phyloP scores from a whole-genome alignment of 2,797 vertebrate species.

The Tenualosa ilisha region DNA sequence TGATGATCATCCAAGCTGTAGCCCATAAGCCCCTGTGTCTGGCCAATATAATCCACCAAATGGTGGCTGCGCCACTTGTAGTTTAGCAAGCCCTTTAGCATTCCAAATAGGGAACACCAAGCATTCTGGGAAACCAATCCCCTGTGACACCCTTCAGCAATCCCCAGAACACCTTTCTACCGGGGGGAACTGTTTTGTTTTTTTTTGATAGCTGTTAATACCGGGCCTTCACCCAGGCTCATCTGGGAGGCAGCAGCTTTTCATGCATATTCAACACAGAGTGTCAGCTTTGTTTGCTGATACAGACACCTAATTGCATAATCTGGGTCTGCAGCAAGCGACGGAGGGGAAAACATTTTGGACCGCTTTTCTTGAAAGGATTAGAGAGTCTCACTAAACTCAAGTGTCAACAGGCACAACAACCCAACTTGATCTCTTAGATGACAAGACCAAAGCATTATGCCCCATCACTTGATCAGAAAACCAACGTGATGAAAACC shows the following conservation, averaged over 20 bases:
- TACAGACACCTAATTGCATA: constrained; percentile 17
- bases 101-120: neutral
- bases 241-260: constrained; percentile 44
- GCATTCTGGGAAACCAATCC: neutral
- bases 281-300: constrained; percentile 13
- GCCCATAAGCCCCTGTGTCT: constrained; percentile 68
- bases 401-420: neutral
- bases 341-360: neutral
- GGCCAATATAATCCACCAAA: constrained; percentile 62
- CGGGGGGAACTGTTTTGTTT: constrained; percentile 2
- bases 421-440: neutral
- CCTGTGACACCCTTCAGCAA: neutral
- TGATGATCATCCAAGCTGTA: constrained; percentile 70
- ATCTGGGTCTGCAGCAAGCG: neutral
- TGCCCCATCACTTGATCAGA: neutral
- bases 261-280: constrained; percentile 49
- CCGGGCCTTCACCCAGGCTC: constrained; percentile 37
- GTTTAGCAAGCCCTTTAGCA: neutral
- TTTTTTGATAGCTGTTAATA: constrained; percentile 32
- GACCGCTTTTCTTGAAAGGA: neutral
- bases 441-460: neutral
- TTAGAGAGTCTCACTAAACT: neutral
- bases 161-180: neutral
- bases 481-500: neutral
- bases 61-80: constrained; percentile 39